These are phyloP conservation scores for Tyria jacobaeae DNA, from an alignment of 2,888 invertebrate species.

Conservation along the genomic window DNA sequence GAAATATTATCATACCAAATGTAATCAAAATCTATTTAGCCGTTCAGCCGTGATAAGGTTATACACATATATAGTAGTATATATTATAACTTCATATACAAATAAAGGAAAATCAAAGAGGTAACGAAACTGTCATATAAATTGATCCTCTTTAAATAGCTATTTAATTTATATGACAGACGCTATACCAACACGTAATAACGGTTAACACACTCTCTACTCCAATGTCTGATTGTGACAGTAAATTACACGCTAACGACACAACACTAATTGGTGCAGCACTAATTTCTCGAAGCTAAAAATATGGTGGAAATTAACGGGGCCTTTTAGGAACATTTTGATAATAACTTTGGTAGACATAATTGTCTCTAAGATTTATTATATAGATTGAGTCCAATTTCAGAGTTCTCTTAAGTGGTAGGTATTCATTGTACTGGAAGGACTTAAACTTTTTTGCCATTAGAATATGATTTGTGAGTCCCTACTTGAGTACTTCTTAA, in stretches of 20 bases:
- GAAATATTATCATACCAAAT: too few relatives aligned
- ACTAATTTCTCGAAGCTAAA: conserved; percentile 68
- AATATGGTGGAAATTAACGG: conserved; percentile 63
- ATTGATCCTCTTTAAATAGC: too few relatives aligned
- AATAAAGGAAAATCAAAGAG: background rate
- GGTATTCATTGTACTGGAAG: too few relatives aligned
- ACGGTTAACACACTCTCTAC: conserved; percentile 33
- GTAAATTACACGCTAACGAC: conserved; percentile 80
- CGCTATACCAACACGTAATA: conserved; percentile 50
- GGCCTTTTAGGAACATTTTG: conserved; percentile 8
- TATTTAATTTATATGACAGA: background rate
- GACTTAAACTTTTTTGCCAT: too few relatives aligned
- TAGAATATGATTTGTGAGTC: background rate
- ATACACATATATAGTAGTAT: too few relatives aligned
- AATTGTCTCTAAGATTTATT: background rate
- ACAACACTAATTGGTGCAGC: conserved; percentile 75
- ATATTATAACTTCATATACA: too few relatives aligned
- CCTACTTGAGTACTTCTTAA: too few relatives aligned
- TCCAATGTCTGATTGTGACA: conserved; percentile 73
- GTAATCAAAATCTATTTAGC: too few relatives aligned
- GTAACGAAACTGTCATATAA: too few relatives aligned
- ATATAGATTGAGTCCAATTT: background rate
- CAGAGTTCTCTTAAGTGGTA: background rate
- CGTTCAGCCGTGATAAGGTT: too few relatives aligned
- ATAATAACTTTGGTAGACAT: background rate